Evolutionary conservation across 2,113 vertebrate genomes (phyloP), one percentile per base, ranked within the genome.

Genomic region (Heterocephalus glaber): DNA sequence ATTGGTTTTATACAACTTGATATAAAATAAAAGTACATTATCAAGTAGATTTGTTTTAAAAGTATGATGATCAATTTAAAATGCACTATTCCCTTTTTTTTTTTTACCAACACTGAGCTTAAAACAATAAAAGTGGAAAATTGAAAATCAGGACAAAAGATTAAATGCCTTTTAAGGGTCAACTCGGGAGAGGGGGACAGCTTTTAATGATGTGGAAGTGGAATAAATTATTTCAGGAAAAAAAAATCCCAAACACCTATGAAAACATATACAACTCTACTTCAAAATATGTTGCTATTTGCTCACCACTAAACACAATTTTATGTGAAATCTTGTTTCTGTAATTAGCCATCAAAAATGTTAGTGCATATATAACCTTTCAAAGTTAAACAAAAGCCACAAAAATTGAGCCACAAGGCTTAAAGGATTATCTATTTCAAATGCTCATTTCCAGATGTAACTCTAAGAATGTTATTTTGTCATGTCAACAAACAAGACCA

Each of bases 1-100:
- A 98, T 98, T 96, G 41, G 94, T 98, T 97, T 98, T 98, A 97
- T 98, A 99, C 98, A 98, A 98, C 98, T 98, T 76, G 97, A 98
- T 98, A 98, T 98, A 98, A 97, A 98, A 98, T 98, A 98, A 98
- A 98, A 98, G 98, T 98, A 98, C 98, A 97, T 98, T 98, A 98
- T 98, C 98, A 97, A 98, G 96, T 97, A 98, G 98, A 98, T 95
- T 88, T 95, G 96, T 90, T 98, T 98, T 98, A 98, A 98, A 98
- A 98, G 98, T 97, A 96, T 95, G 87, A 98, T 97, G 97, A 97
- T 97, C 96, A 89, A 92, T 98, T 98, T 98, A 98, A 99, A 98
- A 98, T 98, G 98, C 98, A 98, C 98, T 90, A 98, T 94, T 97
- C 92, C 68, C 70, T 96, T 97, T 97, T 89, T 86, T 96, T n/a